phyloP scores from a whole-genome alignment of 1,140 invertebrate species.

The Lethocerus indicus region DNA sequence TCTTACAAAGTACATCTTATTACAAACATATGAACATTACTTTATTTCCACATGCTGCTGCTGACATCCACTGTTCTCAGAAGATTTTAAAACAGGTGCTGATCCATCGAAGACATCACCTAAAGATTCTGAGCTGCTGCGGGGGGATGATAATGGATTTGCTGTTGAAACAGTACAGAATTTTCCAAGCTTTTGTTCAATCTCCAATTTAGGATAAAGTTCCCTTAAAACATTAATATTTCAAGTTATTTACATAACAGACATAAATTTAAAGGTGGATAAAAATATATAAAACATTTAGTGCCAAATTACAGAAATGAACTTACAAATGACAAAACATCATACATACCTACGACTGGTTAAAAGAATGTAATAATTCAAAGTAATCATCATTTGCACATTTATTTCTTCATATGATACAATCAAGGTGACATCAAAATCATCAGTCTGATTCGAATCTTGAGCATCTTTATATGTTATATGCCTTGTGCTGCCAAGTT shows the following conservation, averaged over 20 bases:
- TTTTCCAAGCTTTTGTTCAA: constrained; percentile 44
- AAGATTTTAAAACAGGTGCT: no score
- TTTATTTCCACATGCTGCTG: no score
- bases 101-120: no score
- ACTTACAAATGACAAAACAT: background rate
- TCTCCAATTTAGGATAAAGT: constrained; percentile 46
- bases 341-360: constrained; percentile 36
- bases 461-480: constrained; percentile 42
- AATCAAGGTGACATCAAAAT: constrained; percentile 51
- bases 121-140: no score
- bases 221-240: constrained; percentile 28
- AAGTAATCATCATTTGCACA: constrained; percentile 31
- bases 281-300: constrained; percentile 3
- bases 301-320: background rate
- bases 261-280: constrained; percentile 4
- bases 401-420: constrained; percentile 36
- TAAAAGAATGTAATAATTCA: constrained; percentile 58
- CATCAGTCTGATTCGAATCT: constrained; percentile 41
- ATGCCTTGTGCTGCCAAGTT: constrained; percentile 34
- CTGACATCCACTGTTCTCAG: no score
- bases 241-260: background rate
- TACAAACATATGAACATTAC: no score
- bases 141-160: no score
- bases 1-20: no score
- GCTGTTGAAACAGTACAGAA: constrained; percentile 39